phyloP scores from a whole-genome alignment of 2,888 invertebrate genomes.

The Salpingus planirostris region DNA sequence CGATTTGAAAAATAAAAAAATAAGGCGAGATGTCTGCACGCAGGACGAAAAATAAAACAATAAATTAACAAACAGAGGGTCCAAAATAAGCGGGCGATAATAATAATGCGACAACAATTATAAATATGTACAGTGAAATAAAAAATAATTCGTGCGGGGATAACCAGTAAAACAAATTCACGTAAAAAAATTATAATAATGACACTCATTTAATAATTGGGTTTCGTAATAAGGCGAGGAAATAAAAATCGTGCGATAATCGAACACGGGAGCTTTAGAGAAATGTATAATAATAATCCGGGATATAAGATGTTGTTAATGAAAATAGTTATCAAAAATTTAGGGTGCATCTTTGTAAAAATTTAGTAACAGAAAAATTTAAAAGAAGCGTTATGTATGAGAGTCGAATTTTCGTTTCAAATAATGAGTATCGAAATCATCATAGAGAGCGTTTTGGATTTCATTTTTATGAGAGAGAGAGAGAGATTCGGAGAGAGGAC shows the following conservation, averaged over 20 bases:
- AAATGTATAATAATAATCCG: too few relatives aligned
- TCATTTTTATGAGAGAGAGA: constrained; percentile 16
- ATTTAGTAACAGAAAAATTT: too few relatives aligned
- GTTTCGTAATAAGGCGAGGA: constrained; percentile 1
- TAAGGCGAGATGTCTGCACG: constrained; percentile 22
- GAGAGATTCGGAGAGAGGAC: constrained; percentile 4
- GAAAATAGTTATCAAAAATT: constrained; percentile 2
- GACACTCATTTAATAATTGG: background rate
- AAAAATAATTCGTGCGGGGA: constrained; percentile 9
- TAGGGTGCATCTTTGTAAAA: constrained; percentile 36
- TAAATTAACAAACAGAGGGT: constrained; percentile 20
- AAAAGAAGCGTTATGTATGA: constrained; percentile 27
- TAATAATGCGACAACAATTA: constrained; percentile 14
- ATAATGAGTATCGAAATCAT: too few relatives aligned
- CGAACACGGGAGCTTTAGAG: background rate
- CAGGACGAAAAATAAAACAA: constrained; percentile 17
- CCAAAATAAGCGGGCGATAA: constrained; percentile 21
- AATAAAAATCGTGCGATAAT: constrained; percentile 1
- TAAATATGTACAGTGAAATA: constrained; percentile 21
- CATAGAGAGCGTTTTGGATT: constrained; percentile 7
- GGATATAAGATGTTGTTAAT: constrained; percentile 8
- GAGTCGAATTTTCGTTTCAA: constrained; percentile 18
- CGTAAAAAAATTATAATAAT: constrained; percentile 10
- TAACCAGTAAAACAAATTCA: constrained; percentile 39
- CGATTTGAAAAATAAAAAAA: too few relatives aligned